Conservation (phyloP, 2,888 invertebrate genomes). For the Mantis religiosa region DNA sequence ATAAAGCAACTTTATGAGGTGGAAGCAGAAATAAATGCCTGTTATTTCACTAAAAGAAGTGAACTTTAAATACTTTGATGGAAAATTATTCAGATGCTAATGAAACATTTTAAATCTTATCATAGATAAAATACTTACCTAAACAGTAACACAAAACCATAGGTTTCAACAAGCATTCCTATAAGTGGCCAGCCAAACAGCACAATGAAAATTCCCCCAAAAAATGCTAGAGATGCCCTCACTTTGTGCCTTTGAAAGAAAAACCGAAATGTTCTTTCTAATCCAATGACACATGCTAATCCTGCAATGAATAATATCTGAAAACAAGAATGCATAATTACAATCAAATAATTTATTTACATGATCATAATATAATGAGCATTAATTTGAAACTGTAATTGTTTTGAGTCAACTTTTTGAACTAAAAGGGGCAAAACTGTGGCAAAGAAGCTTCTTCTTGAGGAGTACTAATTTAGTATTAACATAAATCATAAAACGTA, state of each 20-base stretch:
- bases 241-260: constrained; percentile 97
- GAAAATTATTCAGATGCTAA: neutral
- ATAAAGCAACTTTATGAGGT: too few relatives aligned
- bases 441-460: too few relatives aligned
- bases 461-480: too few relatives aligned
- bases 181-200: constrained; percentile 92
- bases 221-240: constrained; percentile 83
- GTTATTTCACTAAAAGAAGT: too few relatives aligned
- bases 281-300: constrained; percentile 91
- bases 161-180: constrained; percentile 94
- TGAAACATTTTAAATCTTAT: constrained; percentile 10
- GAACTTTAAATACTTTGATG: neutral
- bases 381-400: too few relatives aligned
- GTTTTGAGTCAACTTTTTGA: too few relatives aligned
- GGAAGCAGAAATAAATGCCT: too few relatives aligned
- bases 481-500: too few relatives aligned
- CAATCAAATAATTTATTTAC: too few relatives aligned
- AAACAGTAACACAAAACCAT: constrained; percentile 87
- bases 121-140: constrained; percentile 52
- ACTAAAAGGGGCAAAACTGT: too few relatives aligned
- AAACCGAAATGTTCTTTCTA: constrained; percentile 91
- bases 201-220: constrained; percentile 89
- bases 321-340: constrained; percentile 39
- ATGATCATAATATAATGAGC: too few relatives aligned
- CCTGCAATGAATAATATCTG: constrained; percentile 96